Percentiles rank a stretch among this genome's conserved stretches.
phyloP scores from a whole-genome alignment of 2,888 invertebrate genomes.

The Sphaeridia pumilis region DNA sequence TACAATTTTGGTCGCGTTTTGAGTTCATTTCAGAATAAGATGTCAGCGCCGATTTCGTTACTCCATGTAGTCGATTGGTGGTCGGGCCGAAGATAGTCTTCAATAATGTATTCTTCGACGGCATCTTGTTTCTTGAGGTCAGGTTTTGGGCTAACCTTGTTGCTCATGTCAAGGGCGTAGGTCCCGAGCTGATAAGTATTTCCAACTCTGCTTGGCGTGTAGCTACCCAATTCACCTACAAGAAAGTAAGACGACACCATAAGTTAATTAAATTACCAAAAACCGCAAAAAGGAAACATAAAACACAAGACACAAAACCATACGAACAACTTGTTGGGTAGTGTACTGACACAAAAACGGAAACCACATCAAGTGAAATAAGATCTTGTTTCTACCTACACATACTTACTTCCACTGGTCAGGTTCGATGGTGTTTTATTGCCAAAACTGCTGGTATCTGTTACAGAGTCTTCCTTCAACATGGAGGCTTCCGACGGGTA shows the following conservation, averaged over 20 bases:
- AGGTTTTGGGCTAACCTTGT: slow-evolving; percentile 22
- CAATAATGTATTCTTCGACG: slow-evolving; percentile 39
- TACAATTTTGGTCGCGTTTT: too few species aligned
- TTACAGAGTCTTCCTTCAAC: slow-evolving; percentile 46
- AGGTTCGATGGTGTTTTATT: slow-evolving; percentile 29
- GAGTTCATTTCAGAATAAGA: slow-evolving; percentile 34
- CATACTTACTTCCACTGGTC: slow-evolving; percentile 28
- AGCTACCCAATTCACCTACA: slow-evolving; percentile 51
- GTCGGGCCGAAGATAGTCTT: slow-evolving; percentile 34
- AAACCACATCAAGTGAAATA: too few species aligned
- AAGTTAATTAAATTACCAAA: background rate
- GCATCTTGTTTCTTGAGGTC: slow-evolving; percentile 36
- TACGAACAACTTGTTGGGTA: too few species aligned
- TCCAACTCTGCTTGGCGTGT: slow-evolving; percentile 65
- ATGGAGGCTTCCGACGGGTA: slow-evolving; percentile 84
- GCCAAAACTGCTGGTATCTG: slow-evolving; percentile 31
- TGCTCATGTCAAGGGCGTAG: slow-evolving; percentile 20
- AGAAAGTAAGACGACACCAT: background rate
- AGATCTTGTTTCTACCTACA: too few species aligned
- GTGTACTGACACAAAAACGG: too few species aligned
- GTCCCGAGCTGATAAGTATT: slow-evolving; percentile 30
- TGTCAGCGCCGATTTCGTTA: slow-evolving; percentile 33
- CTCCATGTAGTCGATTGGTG: slow-evolving; percentile 33
- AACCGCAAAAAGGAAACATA: too few species aligned
- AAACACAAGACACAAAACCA: too few species aligned